Evolutionary conservation across 2,888 invertebrate species (phyloP).

Genomic region (Xanthorhoe spadicearia): DNA sequence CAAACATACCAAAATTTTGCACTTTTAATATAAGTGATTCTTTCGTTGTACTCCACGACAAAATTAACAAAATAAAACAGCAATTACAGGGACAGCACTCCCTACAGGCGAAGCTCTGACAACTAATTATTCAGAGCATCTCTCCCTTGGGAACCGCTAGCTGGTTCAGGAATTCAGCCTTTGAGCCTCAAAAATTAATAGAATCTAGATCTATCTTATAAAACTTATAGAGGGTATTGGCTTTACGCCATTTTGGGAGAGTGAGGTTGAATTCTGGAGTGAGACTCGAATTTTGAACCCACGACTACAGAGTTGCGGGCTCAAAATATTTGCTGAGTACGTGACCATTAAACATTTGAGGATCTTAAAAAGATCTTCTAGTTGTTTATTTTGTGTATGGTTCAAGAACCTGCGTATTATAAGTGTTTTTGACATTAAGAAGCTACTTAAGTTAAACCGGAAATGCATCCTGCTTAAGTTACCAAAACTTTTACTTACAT

Average conservation of each 20-base stretch:
- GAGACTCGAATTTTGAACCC: no score
- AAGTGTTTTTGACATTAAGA: no score
- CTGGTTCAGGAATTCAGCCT: not conserved
- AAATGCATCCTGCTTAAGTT: not conserved
- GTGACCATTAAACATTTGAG: no score
- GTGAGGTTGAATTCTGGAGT: no score
- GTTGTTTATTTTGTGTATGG: no score
- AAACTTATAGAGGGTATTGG: no score
- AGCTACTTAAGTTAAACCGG: no score
- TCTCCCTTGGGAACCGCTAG: not conserved
- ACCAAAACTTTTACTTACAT: slow-evolving; percentile 1
- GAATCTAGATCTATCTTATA: not conserved
- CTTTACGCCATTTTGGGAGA: no score
- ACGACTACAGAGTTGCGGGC: no score
- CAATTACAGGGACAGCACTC: not conserved
- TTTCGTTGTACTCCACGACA: not conserved
- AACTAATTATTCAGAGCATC: not conserved
- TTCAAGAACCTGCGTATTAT: no score
- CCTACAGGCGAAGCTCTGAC: not conserved
- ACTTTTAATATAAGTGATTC: not conserved
- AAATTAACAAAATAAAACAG: slow-evolving; percentile 9
- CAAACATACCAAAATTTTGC: not conserved
- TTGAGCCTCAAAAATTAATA: not conserved
- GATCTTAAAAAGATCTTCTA: no score
- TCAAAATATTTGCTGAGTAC: no score